phyloP scores from a whole-genome alignment of 2,888 invertebrate genomes.

The Caenorhabditis wallacei region DNA sequence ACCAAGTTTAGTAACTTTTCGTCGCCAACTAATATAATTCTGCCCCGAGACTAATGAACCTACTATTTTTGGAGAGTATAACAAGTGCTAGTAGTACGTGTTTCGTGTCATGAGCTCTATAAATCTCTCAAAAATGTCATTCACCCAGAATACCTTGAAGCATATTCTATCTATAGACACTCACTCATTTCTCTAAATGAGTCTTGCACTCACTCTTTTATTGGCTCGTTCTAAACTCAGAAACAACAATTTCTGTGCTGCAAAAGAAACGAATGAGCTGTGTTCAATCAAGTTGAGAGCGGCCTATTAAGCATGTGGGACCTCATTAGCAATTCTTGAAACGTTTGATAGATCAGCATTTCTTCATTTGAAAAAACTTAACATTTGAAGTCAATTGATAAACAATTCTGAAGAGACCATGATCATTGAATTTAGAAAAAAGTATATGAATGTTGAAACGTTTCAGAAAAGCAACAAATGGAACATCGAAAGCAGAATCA shows the following conservation, averaged over 20 bases:
- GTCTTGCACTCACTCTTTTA: constrained; percentile 2
- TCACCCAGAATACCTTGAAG: no score
- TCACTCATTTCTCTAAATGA: not conserved
- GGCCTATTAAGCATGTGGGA: constrained; percentile 18
- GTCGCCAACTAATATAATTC: no score
- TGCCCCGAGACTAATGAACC: no score
- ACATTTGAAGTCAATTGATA: no score
- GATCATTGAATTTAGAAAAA: not conserved
- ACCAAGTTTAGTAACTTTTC: no score
- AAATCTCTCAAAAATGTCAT: no score
- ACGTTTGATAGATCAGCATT: constrained; percentile 3
- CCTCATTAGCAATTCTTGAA: constrained; percentile 26
- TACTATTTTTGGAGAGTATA: no score
- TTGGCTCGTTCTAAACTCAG: not conserved
- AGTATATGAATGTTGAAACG: not conserved
- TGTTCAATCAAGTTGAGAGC: constrained; percentile 28
- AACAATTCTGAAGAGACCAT: no score
- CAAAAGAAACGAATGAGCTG: not conserved
- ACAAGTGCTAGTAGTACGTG: not conserved
- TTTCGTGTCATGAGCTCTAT: no score
- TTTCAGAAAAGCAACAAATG: constrained; percentile 75
- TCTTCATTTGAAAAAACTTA: no score
- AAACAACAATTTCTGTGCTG: not conserved
- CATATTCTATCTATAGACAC: not conserved
- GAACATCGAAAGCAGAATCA: constrained; percentile 64